Conservation (phyloP, 2,113 vertebrate species). For the Mormyrus iriodes region DNA sequence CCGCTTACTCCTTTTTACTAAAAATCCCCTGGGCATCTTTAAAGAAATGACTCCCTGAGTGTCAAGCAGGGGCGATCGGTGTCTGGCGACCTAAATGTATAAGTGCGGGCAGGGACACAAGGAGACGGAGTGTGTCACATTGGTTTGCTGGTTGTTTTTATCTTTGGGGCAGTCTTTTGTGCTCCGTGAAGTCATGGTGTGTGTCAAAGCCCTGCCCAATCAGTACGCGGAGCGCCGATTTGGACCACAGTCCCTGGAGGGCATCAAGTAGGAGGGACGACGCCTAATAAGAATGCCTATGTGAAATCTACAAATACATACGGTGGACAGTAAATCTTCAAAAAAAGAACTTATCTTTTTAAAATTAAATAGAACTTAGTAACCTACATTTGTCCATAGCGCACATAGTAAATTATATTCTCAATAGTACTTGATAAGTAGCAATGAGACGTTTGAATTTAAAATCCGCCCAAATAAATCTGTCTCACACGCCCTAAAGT, state of each 20-base stretch:
- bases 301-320: conserved; percentile 23
- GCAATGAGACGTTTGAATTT: background rate
- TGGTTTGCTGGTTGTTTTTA: conserved; percentile 41
- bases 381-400: background rate
- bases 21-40: conserved; percentile 84
- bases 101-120: background rate
- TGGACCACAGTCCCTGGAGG: conserved; percentile 13
- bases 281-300: conserved; percentile 25
- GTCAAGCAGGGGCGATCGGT: conserved; percentile 29
- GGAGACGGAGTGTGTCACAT: conserved; percentile 20
- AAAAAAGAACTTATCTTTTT: background rate
- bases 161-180: conserved; percentile 35
- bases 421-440: background rate
- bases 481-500: background rate
- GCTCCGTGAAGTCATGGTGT: conserved; percentile 33
- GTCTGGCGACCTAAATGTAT: conserved; percentile 19
- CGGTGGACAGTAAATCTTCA: background rate
- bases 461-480: background rate
- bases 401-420: background rate
- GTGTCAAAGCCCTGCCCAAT: conserved; percentile 39
- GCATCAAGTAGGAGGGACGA: conserved; percentile 25
- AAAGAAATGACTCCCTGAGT: conserved; percentile 34
- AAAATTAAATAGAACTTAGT: background rate
- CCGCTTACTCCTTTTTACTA: conserved; percentile 82
- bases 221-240: conserved; percentile 19